Conservation (phyloP, 2,113 vertebrate species). For the Anhinga anhinga region DNA sequence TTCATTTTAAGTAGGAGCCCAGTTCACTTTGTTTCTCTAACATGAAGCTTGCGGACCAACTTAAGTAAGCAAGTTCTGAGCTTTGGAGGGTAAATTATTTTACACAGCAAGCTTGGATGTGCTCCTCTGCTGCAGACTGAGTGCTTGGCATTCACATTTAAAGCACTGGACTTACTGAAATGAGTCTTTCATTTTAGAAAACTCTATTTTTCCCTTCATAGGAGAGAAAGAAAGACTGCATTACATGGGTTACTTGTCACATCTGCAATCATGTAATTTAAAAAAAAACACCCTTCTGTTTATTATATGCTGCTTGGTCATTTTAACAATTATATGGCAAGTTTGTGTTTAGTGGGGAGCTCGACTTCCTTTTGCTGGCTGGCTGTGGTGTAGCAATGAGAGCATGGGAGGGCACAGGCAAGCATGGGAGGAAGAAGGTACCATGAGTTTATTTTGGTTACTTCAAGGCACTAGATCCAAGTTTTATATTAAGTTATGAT, state of each 20-base stretch:
- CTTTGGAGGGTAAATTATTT: background rate
- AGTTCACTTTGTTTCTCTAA: background rate
- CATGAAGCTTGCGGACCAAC: background rate
- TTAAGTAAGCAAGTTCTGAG: constrained; percentile 6
- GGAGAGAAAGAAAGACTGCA: background rate
- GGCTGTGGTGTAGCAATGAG: rapidly evolving
- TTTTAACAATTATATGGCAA: background rate
- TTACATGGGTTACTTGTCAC: background rate
- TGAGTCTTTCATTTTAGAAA: background rate
- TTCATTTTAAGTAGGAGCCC: constrained; percentile 12
- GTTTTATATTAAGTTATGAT: background rate
- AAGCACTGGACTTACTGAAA: background rate
- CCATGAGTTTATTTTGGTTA: background rate
- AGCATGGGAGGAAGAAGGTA: background rate
- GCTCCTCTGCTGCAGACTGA: background rate
- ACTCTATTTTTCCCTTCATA: background rate
- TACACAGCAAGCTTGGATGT: background rate
- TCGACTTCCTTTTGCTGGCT: background rate
- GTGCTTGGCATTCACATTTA: background rate
- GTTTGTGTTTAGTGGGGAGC: background rate
- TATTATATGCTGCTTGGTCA: background rate
- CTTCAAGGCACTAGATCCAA: background rate
- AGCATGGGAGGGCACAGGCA: too few species aligned
- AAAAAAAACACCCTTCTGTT: background rate
- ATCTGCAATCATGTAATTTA: background rate